Evolutionary conservation across 64 coral and sea anemone genomes (phyloP), one percentile per base, ranked within the genome.

Genomic region (Catalaphyllia jardinei): DNA sequence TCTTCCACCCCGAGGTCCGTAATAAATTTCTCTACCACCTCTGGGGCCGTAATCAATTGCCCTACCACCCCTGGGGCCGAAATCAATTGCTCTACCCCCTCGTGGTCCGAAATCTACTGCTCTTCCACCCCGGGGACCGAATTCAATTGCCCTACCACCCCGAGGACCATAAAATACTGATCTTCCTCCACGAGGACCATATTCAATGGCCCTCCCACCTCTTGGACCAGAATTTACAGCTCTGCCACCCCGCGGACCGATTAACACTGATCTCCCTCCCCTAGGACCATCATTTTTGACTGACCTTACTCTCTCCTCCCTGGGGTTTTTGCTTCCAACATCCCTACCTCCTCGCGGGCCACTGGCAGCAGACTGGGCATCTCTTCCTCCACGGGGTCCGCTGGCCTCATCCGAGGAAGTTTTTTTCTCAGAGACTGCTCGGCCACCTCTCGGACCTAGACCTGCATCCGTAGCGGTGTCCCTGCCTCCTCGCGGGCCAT

Each of bases 151-250:
- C 77, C 86, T 39, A 22, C 73, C 86, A 6, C 72, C 86, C 29
- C 87, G 54, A 1, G 85, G 69, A 60, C 52, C 69, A 71, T n/a
- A 89, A 69, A 38, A 64, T 1, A 33, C 22, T 19, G 78, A 84
- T 31, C 93, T 75, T 61, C 89, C 93, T 30, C 89, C 93, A n/a
- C 93, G 89, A 25, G 86, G 94, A 24, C 90, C 94, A 20, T 88
- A 18, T 4, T 28, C 62, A 38, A 61, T 33, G 4, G 46, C 72
- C 15, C 74, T 74, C 86, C 69, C 71, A 27, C 69, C 71, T 49
- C 71, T 77, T 71, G 86, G 52, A 22, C 51, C 35, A 19, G 10
- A 14, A 39, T 78, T 24, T 1, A 76, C 16, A 9, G 86, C 73
- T 9, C 86, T 55, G 30, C 74, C 87, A 62, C 87, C 87, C 12